Percentiles rank a stretch among this genome's conserved stretches.
These are phyloP conservation scores for Clistopyga incitator DNA, from an alignment of 2,888 invertebrate genomes.

Conservation along the genomic window DNA sequence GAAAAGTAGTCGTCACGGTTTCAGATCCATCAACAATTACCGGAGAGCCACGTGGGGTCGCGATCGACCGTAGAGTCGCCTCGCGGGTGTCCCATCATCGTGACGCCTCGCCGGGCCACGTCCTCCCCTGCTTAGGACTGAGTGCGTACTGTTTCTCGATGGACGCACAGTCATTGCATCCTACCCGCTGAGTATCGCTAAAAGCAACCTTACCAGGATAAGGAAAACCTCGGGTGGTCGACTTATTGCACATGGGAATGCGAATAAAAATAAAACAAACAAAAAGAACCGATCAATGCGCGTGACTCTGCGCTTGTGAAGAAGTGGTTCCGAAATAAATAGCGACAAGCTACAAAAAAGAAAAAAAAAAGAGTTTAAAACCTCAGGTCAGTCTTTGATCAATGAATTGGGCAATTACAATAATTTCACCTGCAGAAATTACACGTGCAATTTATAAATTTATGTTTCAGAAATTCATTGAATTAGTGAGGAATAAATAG, in stretches of 20 bases:
- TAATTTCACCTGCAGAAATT: too few species aligned
- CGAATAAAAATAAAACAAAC: conserved; percentile 52
- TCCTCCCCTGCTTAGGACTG: neutral
- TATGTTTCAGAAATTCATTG: neutral
- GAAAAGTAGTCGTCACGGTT: conserved; percentile 23
- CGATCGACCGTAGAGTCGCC: conserved; percentile 21
- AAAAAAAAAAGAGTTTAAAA: too few species aligned
- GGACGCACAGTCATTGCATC: neutral
- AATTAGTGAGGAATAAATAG: conserved; percentile 38
- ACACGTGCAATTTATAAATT: too few species aligned
- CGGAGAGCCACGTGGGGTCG: conserved; percentile 62
- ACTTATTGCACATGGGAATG: conserved; percentile 74
- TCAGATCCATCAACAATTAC: conserved; percentile 71
- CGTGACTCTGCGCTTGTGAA: neutral
- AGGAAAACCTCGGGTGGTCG: conserved; percentile 74
- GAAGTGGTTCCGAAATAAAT: too few species aligned
- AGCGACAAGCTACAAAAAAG: too few species aligned
- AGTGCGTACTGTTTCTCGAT: conserved; percentile 2
- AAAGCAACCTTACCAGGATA: conserved; percentile 53
- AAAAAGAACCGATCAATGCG: neutral
- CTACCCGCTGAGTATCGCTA: conserved; percentile 3
- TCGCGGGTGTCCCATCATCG: conserved; percentile 58
- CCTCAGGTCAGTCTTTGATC: too few species aligned
- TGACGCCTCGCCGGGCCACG: conserved; percentile 35
- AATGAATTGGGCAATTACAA: too few species aligned